phyloP scores from a whole-genome alignment of 2,113 vertebrate genomes.

The Thymallus thymallus region DNA sequence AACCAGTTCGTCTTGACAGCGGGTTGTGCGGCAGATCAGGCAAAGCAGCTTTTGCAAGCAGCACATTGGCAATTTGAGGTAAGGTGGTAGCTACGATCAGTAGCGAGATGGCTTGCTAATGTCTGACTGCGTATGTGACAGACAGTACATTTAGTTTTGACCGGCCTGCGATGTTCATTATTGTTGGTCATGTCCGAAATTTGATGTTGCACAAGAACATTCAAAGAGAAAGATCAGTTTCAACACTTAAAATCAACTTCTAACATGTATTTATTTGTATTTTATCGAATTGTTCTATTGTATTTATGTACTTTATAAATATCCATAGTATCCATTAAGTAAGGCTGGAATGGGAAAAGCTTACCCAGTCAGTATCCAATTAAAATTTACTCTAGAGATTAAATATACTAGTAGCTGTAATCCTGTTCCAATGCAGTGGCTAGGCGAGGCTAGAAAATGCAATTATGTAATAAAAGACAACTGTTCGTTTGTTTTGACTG shows the following conservation, averaged over 20 bases:
- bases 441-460: constrained; percentile 52
- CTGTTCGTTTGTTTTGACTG: constrained; percentile 37
- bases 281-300: neutral
- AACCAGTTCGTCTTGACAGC: constrained; percentile 98
- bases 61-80: constrained; percentile 99
- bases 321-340: neutral
- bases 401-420: constrained; percentile 55
- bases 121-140: constrained; percentile 15
- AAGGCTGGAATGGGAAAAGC: constrained; percentile 4
- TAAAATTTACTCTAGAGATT: constrained; percentile 69
- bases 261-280: neutral
- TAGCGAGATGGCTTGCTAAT: constrained; percentile 17
- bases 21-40: constrained; percentile 95
- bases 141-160: neutral
- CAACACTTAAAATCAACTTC: neutral
- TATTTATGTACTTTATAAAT: neutral
- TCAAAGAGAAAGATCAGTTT: neutral
- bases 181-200: neutral
- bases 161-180: constrained; percentile 8
- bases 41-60: constrained; percentile 94
- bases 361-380: constrained; percentile 20
- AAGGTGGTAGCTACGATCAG: constrained; percentile 30
- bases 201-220: neutral
- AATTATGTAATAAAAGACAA: constrained; percentile 68
- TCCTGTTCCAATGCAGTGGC: constrained; percentile 58